A percentile compares a stretch with the other conserved stretches of the same genome.
Conservation (phyloP, 2,113 vertebrate genomes). For the Maccullochella peelii region DNA sequence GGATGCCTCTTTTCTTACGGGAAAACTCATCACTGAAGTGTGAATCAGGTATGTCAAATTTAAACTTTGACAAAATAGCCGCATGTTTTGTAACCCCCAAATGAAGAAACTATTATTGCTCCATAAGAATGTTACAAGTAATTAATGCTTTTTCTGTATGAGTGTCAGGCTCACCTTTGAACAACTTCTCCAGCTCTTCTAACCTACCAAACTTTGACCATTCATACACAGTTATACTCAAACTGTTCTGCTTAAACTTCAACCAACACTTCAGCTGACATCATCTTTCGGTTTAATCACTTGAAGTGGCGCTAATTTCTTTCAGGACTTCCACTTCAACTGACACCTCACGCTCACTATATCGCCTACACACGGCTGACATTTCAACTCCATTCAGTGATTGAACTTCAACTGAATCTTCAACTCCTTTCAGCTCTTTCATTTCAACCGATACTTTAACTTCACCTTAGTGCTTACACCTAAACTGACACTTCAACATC, state of each 20-base stretch:
- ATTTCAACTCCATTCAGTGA: background rate
- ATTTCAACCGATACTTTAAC: background rate
- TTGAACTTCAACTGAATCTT: background rate
- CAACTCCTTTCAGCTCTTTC: background rate
- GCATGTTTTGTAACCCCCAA: background rate
- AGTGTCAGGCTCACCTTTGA: background rate
- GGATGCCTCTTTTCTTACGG: slow-evolving; percentile 90
- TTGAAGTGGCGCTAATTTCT: background rate
- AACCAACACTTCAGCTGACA: background rate
- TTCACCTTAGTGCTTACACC: background rate
- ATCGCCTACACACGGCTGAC: background rate
- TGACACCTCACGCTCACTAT: background rate
- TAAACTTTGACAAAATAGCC: background rate
- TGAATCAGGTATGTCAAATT: slow-evolving; percentile 88
- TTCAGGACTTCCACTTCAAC: background rate
- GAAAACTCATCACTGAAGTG: slow-evolving; percentile 90
- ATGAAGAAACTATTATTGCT: background rate
- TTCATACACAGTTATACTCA: background rate
- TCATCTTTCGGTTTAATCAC: background rate
- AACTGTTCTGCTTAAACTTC: background rate
- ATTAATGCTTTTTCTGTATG: background rate
- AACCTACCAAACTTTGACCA: background rate
- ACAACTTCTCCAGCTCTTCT: background rate
- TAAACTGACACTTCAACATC: too few species aligned
- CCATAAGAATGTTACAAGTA: background rate